phyloP scores from a whole-genome alignment of 1,140 invertebrate genomes.

The Saccostrea cuccullata region DNA sequence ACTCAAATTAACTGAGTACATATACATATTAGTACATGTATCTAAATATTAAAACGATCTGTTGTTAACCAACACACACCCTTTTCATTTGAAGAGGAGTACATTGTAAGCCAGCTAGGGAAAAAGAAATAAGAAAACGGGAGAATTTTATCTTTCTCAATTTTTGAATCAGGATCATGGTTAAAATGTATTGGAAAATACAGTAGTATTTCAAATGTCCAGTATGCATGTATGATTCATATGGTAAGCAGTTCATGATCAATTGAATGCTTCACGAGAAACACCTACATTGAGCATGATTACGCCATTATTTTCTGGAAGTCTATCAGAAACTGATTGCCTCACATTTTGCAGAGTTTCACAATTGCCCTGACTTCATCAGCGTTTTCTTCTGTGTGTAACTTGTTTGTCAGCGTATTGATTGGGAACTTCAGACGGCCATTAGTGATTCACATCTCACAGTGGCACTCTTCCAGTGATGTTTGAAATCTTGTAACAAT shows the following conservation, averaged over 20 bases:
- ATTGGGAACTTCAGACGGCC: background rate
- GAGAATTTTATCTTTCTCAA: too few species aligned
- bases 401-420: background rate
- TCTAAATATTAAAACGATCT: too few species aligned
- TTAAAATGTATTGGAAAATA: too few species aligned
- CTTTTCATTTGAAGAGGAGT: too few species aligned
- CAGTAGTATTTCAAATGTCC: too few species aligned
- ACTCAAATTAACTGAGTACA: too few species aligned
- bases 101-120: too few species aligned
- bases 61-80: too few species aligned
- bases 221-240: background rate
- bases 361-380: conserved; percentile 14
- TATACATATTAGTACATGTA: too few species aligned
- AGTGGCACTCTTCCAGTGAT: background rate
- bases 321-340: background rate
- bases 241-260: background rate
- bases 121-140: too few species aligned
- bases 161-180: too few species aligned
- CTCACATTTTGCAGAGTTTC: background rate
- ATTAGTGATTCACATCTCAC: conserved; percentile 16
- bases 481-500: background rate
- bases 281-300: background rate
- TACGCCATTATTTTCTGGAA: background rate
- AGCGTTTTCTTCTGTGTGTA: background rate
- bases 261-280: background rate